A percentile compares a stretch with the other conserved stretches of the same genome.
phyloP scores from a whole-genome alignment of 2,888 invertebrate genomes.

The Phengaris alcon region DNA sequence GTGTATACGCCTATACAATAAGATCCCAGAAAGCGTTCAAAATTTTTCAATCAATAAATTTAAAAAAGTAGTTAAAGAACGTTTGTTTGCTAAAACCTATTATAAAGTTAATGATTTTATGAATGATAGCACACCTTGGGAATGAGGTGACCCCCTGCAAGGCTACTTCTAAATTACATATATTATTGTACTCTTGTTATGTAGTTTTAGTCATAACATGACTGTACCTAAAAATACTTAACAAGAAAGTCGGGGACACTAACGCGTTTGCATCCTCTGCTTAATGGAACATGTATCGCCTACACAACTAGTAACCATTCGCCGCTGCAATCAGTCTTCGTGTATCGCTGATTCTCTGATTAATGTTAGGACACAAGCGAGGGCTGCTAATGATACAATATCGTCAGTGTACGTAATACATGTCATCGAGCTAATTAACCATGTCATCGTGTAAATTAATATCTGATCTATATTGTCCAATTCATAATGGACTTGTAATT shows the following conservation, averaged over 20 bases:
- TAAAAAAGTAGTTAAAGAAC: no score
- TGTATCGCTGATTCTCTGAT: constrained; percentile 28
- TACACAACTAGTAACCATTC: not conserved
- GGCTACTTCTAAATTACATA: no score
- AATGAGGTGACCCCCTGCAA: no score
- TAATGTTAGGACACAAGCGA: constrained; percentile 18
- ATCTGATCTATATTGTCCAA: not conserved
- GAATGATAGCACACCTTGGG: no score
- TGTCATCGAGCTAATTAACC: constrained; percentile 13
- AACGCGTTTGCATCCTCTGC: no score
- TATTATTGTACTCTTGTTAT: no score
- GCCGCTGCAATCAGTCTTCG: constrained; percentile 17
- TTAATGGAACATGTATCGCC: not conserved
- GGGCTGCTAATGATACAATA: constrained; percentile 21
- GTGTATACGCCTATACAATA: no score
- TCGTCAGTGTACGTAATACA: not conserved
- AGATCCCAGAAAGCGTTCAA: no score
- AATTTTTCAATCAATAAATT: no score
- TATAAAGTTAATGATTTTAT: no score
- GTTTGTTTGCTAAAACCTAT: no score
- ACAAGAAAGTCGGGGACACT: not conserved
- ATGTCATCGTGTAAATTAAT: constrained; percentile 16
- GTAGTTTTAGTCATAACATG: no score
- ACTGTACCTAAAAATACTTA: not conserved
- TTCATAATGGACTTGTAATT: not conserved